Base-by-base conservation (phyloP, 1,140 invertebrate genomes). In the Eufriesea mexicana region DNA sequence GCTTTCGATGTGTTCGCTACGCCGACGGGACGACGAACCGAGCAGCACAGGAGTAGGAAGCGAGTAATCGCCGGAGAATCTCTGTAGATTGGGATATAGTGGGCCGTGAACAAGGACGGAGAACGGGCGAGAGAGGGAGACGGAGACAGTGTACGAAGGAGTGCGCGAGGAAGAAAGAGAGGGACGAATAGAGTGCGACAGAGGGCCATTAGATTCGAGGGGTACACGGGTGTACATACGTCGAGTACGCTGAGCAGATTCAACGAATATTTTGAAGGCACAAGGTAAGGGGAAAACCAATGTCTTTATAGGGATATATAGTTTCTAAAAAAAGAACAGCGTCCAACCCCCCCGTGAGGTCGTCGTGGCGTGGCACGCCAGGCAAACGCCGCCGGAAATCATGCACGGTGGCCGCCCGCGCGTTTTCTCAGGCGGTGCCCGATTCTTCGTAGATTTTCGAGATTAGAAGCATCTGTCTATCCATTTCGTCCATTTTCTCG, bases 1-100 rank as follows among this genome's bases (percentile, higher is more conserved):
- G 74, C 68, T 73, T 71, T 89, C 83, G 79, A 91, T 92, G 91
- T 88, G 87, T 89, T 86, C 86, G 84, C 85, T 86, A 90, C 84
- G 87, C 84, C 83, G 88, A 75, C 74, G 81, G 85, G 91, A 90
- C 90, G 86, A 76, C 61, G 71, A 88, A 84, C 74, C 78, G 77
- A 80, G 84, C 76, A 84, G 86, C 68, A 84, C 86, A 83, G 86
- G 62, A 71, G 79, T 84, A 84, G 82, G 83, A 89, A 88, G 79
- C 84, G 84, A 66, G 82, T 86, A 85, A 88, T 91, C 86, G 86
- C 81, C 72, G 84, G 80, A 78, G 75, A 86, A 85, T 87, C 86
- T 82, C 67, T 67, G 62, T 75, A 74, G 64, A 77, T 82, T 71
- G 81, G 70, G 83, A 85, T 83, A 85, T 76, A 71, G 84, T 57